These are phyloP conservation scores for Drosophila engyochracea DNA, from an alignment of 2,888 invertebrate genomes.

Conservation along the genomic window DNA sequence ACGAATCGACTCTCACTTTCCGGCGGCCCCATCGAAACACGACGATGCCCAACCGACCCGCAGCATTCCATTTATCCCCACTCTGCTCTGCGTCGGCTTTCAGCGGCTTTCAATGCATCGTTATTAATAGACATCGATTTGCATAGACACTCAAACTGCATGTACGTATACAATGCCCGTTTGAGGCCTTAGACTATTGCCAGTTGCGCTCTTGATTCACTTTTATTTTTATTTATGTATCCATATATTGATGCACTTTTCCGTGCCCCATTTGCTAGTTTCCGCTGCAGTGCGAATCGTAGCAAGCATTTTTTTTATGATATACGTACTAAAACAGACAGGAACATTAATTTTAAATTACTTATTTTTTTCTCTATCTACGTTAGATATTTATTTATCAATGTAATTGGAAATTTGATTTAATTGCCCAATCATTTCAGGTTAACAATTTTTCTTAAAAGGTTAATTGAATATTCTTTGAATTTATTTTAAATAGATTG, in stretches of 20 bases:
- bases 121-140: slow-evolving; percentile 62
- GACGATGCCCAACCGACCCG: slow-evolving; percentile 40
- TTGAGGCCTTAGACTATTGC: slow-evolving; percentile 4
- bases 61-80: slow-evolving; percentile 59
- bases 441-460: neutral
- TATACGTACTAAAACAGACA: neutral
- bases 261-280: slow-evolving; percentile 3
- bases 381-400: neutral
- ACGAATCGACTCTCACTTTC: slow-evolving; percentile 63
- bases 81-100: slow-evolving; percentile 26
- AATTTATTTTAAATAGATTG: neutral
- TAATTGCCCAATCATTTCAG: neutral
- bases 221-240: neutral
- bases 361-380: neutral
- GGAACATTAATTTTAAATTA: neutral
- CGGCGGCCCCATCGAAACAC: slow-evolving; percentile 31
- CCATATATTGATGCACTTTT: neutral
- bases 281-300: slow-evolving; percentile 6
- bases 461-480: neutral
- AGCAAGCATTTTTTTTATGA: neutral
- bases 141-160: slow-evolving; percentile 21
- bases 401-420: neutral
- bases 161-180: slow-evolving; percentile 12
- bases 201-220: slow-evolving; percentile 14
- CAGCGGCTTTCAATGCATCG: slow-evolving; percentile 38